Evolutionary conservation across 2,888 invertebrate species (phyloP), one percentile per base, ranked within the genome.

Genomic region (Entomobrya multifasciata): DNA sequence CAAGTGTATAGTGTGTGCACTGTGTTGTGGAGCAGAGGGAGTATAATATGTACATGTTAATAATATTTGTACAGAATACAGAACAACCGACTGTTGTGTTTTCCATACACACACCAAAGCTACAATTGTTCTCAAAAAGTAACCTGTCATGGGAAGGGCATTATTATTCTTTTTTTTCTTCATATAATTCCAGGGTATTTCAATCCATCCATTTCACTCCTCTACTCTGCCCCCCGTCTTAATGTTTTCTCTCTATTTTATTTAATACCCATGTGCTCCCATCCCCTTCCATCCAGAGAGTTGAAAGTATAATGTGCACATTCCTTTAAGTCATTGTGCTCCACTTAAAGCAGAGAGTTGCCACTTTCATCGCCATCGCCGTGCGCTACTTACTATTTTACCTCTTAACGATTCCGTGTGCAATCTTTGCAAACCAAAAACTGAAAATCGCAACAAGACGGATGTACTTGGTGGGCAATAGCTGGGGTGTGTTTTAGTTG

Each of bases 141-240:
- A 85, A 86, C 86, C 86, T 86, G 86, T 86, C 86, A 86, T 86
- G 74, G 85, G 74, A 74, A 74, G 79, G 80, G 79, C 80, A 86
- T 86, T 86, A 86, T 86, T 83, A 83, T 76, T 70, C 52, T 57
- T 78, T 44, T 30, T 47, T 78, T 78, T 70, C 78, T 85, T 78
- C 80, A 74, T 83, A 83, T 88, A 86, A 88, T 88, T 88, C 78
- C 81, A 49, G 86, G 88, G 88, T 88, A 86, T 88, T 88, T 80
- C 85, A 88, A 79, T 87, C 88, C 85, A 88, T 88, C 88, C 87
- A 87, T 78, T 87, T 82, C 87, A 87, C 79, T 87, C 82, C 78
- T 55, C n/a, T n/a, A n/a, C n/a, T 65, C 79, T 83, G 86, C 77
- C 77, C 77, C 77, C 87, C 76, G 74, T 83, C 74, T 83, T 83